Evolutionary conservation across 2,888 invertebrate genomes (phyloP), one percentile per base, ranked within the genome.

Genomic region (Xanthia icteritia): DNA sequence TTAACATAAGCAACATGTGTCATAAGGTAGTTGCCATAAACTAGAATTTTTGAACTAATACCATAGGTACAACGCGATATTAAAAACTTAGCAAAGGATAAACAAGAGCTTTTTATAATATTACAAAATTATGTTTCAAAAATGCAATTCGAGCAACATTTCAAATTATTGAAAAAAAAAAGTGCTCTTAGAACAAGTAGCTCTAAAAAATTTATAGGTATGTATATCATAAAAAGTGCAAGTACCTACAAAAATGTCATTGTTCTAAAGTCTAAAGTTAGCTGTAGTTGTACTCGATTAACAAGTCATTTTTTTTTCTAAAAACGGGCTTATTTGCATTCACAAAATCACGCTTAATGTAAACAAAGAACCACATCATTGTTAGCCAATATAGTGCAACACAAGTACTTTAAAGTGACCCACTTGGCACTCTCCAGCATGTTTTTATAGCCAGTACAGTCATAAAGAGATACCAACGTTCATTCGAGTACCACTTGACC

Each of bases 391-490:
- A 72, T 78, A 79, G 67, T 73, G 79, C 63, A 48, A 70, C 54
- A 81, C 45, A 67, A 54, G 60, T 61, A 72, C 70, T 48, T 61
- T n/a, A 72, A 66, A 54, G 51, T 61, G 79, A 79, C 75, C 85
- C 70, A 81, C 75, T 83, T 83, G 77, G 82, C 86, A 81, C 72
- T 61, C 76, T 69, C 72, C 77, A 61, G 69, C 15, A 39, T 70
- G 42, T 80, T 85, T 79, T 86, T 79, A 80, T 85, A 66, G 67
- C 63, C 63, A 45, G 64, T 71, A 31, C 42, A 70, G 61, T 77
- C 60, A 65, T 86, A 81, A 86, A 85, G 72, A 64, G 31, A 68
- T 76, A 67, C 61, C 23, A 56, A 45, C 17, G 60, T 60, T 13
- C 51, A 31, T 54, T 20, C 48, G 51, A 36, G 15, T 60, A 36